These are phyloP conservation scores for Rotaria magnacalcarata DNA, from an alignment of 2,888 invertebrate genomes.

Conservation along the genomic window DNA sequence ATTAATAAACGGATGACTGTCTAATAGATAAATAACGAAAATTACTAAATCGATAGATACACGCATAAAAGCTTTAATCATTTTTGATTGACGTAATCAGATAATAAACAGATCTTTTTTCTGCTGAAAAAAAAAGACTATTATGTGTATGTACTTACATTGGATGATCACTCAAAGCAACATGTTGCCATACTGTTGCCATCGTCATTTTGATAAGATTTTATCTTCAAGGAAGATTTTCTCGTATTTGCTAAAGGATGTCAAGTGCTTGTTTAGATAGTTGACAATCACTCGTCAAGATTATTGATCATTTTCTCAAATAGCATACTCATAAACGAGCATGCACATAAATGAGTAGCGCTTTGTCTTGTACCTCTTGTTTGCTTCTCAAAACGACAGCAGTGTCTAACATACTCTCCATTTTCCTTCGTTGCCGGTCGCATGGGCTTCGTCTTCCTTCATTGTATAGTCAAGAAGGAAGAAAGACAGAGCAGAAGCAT, in stretches of 20 bases:
- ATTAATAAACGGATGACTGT: not conserved
- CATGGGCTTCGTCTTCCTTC: not conserved
- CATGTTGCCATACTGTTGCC: conserved; percentile 36
- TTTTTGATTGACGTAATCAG: not conserved
- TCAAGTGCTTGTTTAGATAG: not conserved
- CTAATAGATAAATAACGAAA: not conserved
- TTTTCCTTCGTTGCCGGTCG: not conserved
- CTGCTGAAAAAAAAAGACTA: not conserved
- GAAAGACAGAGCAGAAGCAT: not conserved
- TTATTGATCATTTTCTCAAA: not conserved
- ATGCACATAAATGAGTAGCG: not conserved
- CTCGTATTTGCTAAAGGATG: not conserved
- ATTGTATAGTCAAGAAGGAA: conserved; percentile 7
- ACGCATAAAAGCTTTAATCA: not conserved
- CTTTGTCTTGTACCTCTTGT: not conserved
- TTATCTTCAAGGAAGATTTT: not conserved
- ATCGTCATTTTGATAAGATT: conserved; percentile 5
- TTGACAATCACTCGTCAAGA: not conserved
- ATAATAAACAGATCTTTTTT: not conserved
- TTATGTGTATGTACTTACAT: not conserved
- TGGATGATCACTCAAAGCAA: conserved; percentile 12
- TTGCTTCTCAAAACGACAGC: not conserved
- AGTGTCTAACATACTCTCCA: not conserved
- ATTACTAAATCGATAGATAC: not conserved
- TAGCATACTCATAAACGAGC: not conserved